Conservation (phyloP, 1,140 invertebrate species). For the Caerostris extrusa region DNA sequence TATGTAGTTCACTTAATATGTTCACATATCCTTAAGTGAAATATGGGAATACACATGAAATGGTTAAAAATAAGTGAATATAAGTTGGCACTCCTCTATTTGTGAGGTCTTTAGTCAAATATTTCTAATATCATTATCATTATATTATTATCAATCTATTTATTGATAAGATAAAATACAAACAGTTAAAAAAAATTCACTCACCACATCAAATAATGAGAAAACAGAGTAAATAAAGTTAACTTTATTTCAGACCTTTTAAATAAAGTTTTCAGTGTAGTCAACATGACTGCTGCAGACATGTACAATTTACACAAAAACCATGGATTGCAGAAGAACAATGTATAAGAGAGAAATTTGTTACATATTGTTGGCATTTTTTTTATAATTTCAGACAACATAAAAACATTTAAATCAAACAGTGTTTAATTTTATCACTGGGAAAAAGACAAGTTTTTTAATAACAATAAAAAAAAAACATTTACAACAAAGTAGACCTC, state of each 20-base stretch:
- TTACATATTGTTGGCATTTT: conserved; percentile 33
- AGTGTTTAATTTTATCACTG: conserved; percentile 68
- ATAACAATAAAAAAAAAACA: conserved; percentile 55
- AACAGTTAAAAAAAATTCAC: too few relatives aligned
- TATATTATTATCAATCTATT: too few relatives aligned
- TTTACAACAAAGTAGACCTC: conserved; percentile 66
- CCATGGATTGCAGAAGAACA: conserved; percentile 22
- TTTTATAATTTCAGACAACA: not conserved
- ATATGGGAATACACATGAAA: too few relatives aligned
- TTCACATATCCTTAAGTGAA: too few relatives aligned
- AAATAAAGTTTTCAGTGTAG: conserved; percentile 70
- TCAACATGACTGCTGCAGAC: conserved; percentile 38
- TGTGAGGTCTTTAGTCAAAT: too few relatives aligned
- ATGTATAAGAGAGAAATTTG: conserved; percentile 34
- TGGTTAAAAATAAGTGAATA: too few relatives aligned
- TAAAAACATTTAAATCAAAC: conserved; percentile 53
- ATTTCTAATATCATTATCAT: too few relatives aligned
- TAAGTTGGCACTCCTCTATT: too few relatives aligned
- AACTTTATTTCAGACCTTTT: conserved; percentile 73
- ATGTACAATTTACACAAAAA: conserved; percentile 50
- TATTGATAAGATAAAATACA: too few relatives aligned
- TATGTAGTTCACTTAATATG: too few relatives aligned
- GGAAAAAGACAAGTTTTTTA: not conserved
- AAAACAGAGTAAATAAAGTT: conserved; percentile 57
- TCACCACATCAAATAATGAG: not conserved